Conservation (phyloP, 2,113 vertebrate genomes). For the Strigops habroptila region DNA sequence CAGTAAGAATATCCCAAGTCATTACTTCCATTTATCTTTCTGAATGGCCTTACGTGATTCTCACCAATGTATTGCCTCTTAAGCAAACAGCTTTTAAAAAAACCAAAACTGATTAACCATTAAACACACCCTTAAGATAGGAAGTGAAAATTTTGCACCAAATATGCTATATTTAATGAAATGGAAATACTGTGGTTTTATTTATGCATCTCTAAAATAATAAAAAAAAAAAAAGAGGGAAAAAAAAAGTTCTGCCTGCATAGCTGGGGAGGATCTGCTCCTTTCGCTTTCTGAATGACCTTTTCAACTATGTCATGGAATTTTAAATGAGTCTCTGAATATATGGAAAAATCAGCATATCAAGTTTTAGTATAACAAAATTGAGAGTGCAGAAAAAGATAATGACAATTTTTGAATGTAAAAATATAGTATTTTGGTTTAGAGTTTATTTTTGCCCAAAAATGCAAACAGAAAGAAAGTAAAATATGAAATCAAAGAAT, state of each 20-base stretch:
- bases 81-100: not conserved
- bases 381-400: not conserved
- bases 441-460: not conserved
- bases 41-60: not conserved
- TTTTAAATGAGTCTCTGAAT: not conserved
- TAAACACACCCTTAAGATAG: not conserved
- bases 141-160: not conserved
- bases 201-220: not conserved
- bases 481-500: not conserved
- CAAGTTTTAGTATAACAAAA: not conserved
- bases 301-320: not conserved
- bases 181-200: not conserved
- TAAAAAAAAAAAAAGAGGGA: not conserved
- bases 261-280: not conserved
- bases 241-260: not conserved
- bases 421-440: not conserved
- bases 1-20: not conserved
- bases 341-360: not conserved
- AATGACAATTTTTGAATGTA: not conserved
- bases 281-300: not conserved
- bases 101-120: not conserved
- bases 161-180: not conserved
- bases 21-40: not conserved
- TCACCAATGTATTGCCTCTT: not conserved
- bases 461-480: not conserved